Evolutionary conservation across 2,888 invertebrate species (phyloP).

Genomic region (Ophion slaviceki): DNA sequence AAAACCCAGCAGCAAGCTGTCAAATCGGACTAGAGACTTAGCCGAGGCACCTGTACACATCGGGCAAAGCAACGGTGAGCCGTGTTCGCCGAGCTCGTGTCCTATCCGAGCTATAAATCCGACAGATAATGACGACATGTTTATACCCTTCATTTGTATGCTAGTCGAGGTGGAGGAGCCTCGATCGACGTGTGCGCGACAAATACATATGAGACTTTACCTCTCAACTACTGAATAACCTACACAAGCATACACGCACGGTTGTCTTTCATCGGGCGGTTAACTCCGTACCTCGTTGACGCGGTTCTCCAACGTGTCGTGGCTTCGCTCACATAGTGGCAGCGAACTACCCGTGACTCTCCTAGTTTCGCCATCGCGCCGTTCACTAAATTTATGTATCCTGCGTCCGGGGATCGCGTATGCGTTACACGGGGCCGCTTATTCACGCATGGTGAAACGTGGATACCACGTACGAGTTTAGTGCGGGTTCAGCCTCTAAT

Average conservation of each 20-base stretch:
- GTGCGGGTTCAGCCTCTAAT: conserved; percentile 48
- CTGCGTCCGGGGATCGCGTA: conserved; percentile 67
- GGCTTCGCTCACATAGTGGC: conserved; percentile 5
- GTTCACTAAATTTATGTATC: conserved; percentile 77
- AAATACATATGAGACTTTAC: neutral
- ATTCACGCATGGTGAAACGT: conserved; percentile 73
- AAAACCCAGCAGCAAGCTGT: neutral
- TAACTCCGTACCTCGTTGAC: conserved; percentile 49
- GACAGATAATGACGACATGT: conserved; percentile 82
- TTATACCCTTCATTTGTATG: conserved; percentile 82
- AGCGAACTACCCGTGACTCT: conserved; percentile 68
- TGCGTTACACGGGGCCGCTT: conserved; percentile 69
- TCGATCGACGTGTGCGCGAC: neutral
- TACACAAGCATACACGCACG: conserved; percentile 47
- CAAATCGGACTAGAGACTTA: neutral
- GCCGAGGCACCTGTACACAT: conserved; percentile 57
- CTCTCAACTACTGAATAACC: conserved; percentile 60
- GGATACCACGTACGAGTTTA: conserved; percentile 49
- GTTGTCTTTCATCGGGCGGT: conserved; percentile 67
- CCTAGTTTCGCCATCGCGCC: conserved; percentile 66
- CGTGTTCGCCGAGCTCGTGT: conserved; percentile 51
- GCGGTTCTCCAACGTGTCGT: conserved; percentile 22
- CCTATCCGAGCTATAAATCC: conserved; percentile 79
- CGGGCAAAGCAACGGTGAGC: conserved; percentile 28
- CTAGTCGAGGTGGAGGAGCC: conserved; percentile 72